Conservation (phyloP, 2,113 vertebrate species). For the Helogale parvula region DNA sequence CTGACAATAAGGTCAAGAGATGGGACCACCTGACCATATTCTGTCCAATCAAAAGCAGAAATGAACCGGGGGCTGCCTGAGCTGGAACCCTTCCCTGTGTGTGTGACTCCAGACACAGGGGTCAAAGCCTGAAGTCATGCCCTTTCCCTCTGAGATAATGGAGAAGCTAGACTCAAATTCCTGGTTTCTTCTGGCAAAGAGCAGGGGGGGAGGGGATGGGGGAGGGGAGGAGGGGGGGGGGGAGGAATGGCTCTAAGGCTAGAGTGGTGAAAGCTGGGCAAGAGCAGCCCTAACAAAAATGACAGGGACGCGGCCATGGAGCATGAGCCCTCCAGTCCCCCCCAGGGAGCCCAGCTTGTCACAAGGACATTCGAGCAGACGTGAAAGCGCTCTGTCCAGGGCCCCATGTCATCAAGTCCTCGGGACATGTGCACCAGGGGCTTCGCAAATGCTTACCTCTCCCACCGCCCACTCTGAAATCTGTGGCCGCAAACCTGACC, state of each 20-base stretch:
- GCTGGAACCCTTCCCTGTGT: not conserved
- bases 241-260: not conserved
- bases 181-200: not conserved
- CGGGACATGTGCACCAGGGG: not conserved
- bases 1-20: not conserved
- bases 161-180: constrained; percentile 10
- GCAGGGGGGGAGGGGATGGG: not conserved
- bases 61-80: not conserved
- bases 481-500: not conserved
- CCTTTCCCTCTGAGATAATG: not conserved
- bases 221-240: no score
- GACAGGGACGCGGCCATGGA: rapidly evolving
- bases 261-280: rapidly evolving
- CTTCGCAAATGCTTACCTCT: not conserved
- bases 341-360: not conserved
- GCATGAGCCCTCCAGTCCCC: not conserved
- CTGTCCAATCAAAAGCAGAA: constrained; percentile 16
- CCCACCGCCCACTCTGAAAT: not conserved
- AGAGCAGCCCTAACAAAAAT: not conserved
- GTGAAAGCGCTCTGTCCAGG: not conserved
- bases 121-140: not conserved
- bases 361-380: not conserved
- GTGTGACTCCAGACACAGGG: not conserved
- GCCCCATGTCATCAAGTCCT: not conserved
- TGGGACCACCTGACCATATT: not conserved